Base-by-base conservation (phyloP, 2,888 invertebrate genomes). In the Tetragonula carbonaria region DNA sequence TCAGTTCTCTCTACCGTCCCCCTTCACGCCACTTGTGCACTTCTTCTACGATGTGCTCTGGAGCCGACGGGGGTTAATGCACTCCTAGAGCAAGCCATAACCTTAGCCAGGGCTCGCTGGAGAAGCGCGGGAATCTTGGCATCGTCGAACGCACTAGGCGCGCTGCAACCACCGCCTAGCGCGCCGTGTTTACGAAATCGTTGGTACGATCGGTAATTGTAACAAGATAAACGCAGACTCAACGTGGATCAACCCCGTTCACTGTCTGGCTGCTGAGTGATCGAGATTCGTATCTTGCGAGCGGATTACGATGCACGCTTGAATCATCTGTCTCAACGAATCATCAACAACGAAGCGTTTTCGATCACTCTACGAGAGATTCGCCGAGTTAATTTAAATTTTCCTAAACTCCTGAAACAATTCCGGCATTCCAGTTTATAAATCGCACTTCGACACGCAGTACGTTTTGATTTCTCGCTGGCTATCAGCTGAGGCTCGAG, bases 31-130 rank as follows among this genome's bases (percentile, higher is more conserved):
- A 85, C 86, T 90, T 82, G 79, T 86, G 81, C 86, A 80, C 83
- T 88, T 89, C 89, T 88, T 88, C 87, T 82, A 87, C 90, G 87
- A 92, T 90, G 91, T 92, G 90, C 92, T 92, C 91, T 91, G 92
- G 90, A 87, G 90, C 91, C 87, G 82, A 88, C 88, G 84, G 91
- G 92, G 94, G 94, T 94, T 93, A 94, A 94, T 93, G 94, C 92
- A 94, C 94, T 94, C 94, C 89, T 92, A 91, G 91, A 93, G 92
- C 89, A 89, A 91, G 85, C 91, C 93, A 93, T 94, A 94, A 93
- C 93, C 94, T 94, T 93, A 92, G 92, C 74, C 83, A 80, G 80
- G 80, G 80, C 81, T 74, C 38, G 38, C 82, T 81, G 67, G 80
- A 75, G 84, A 88, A 79, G 80, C 90, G 90, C 89, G 89, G 87